Evolutionary conservation across 2,113 vertebrate species (phyloP), one percentile per base, ranked within the genome.

Genomic region (Tympanuchus pallidicinctus): DNA sequence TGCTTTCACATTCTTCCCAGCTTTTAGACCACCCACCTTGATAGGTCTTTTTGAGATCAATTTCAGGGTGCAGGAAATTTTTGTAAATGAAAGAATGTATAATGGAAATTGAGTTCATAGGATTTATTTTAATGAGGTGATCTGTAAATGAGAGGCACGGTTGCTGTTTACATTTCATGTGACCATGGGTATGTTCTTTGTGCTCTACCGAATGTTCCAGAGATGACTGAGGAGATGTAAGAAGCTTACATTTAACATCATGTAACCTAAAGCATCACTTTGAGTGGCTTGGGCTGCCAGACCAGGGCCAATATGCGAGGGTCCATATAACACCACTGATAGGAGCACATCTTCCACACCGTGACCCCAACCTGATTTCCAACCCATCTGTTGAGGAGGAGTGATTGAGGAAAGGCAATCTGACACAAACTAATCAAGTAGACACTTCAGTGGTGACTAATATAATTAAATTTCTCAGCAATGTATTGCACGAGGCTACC

Each of bases 351-450:
- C n/a, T 82, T 63, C 22, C 2, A 3, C n/a, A 42, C 50, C 18
- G 2, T 22, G 10, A 18, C 24, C 24, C 0, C 0, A 74, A 22
- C 15, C 15, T 0, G 0, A 8, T 54, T n/a, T 67, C 50, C 24
- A 12, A 1, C 0, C 1, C 4, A 6, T 50, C 25, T 28, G 10
- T 45, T 48, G 24, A n/a, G 81, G 64, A 25, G 9, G 2, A 25
- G 32, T 77, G 22, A 7, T 5, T 25, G 36, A 77, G 28, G 65
- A 28, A 64, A 61, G 45, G 34, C 65, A 48, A 67, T 18, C 4
- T 28, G 4, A 54, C 24, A 63, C 32, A 66, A 70, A 38, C 4
- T 9, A 25, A 42, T 36, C 64, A 36, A 36, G 48, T 36, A 74
- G 24, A 21, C 2, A 3, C 60, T 85, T 88, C 38, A 30, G 11